Conservation (phyloP, 2,113 vertebrate genomes). For the Zingel zingel region DNA sequence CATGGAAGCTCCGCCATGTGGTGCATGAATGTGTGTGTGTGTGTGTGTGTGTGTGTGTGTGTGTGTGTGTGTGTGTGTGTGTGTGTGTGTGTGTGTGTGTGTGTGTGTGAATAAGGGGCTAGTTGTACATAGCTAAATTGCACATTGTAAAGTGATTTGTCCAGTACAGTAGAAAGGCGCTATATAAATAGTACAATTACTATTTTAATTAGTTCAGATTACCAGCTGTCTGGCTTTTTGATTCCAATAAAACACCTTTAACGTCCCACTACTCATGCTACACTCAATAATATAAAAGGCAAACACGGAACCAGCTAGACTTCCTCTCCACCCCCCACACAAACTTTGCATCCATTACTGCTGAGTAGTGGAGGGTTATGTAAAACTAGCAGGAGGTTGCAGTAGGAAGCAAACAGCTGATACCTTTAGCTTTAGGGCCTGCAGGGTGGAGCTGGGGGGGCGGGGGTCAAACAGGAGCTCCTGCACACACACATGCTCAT, state of each 20-base stretch:
- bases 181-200: too few species aligned
- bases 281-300: background rate
- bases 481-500: background rate
- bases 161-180: too few species aligned
- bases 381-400: background rate
- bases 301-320: background rate
- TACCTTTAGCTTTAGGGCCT: background rate
- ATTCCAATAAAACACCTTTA: background rate
- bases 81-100: too few species aligned
- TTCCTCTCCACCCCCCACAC: too few species aligned
- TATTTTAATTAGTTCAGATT: background rate
- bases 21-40: too few species aligned
- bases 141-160: too few species aligned
- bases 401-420: background rate
- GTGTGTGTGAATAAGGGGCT: too few species aligned
- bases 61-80: too few species aligned
- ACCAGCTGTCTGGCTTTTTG: background rate
- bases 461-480: background rate
- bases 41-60: too few species aligned
- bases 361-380: background rate
- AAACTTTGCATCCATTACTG: background rate
- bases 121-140: too few species aligned
- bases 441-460: background rate
- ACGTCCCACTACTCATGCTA: background rate
- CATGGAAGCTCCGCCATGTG: too few species aligned